Percentiles rank a stretch among this genome's conserved stretches.
phyloP scores from a whole-genome alignment of 2,113 vertebrate species.

The Neotragus pygmaeus region DNA sequence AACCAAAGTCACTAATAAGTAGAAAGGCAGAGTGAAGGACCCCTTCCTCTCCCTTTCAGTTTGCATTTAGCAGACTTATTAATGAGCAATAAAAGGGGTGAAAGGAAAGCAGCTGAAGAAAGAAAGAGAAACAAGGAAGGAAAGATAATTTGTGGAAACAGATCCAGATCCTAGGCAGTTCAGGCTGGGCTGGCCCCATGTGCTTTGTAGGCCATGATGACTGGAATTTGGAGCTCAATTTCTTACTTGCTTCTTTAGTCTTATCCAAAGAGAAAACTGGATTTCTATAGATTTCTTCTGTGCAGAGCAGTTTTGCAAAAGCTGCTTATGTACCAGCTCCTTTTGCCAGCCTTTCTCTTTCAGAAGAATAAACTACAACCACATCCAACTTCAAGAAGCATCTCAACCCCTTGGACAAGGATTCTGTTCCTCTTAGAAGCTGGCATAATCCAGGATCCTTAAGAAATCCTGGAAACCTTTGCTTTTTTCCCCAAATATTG shows the following conservation, averaged over 20 bases:
- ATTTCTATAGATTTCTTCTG: constrained; percentile 45
- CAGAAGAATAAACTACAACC: not conserved
- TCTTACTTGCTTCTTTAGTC: constrained; percentile 21
- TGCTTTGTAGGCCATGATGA: accelerated
- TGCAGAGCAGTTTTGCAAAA: not conserved
- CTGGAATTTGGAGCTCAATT: not conserved
- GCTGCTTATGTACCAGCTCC: not conserved
- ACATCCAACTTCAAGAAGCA: too few species aligned
- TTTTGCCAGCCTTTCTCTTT: not conserved
- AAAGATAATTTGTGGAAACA: not conserved
- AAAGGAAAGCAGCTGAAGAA: not conserved
- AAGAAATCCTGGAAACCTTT: not conserved
- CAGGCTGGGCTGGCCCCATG: accelerated
- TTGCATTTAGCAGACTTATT: not conserved
- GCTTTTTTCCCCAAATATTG: not conserved
- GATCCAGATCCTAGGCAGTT: accelerated
- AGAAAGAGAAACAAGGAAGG: not conserved
- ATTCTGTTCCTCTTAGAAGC: not conserved
- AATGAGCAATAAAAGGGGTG: constrained; percentile 10
- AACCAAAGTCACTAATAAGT: constrained; percentile 46
- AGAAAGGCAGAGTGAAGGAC: not conserved
- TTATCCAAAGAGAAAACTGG: constrained; percentile 24
- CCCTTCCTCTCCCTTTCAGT: not conserved
- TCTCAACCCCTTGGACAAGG: not conserved
- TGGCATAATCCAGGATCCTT: not conserved